Conservation (phyloP, 2,888 invertebrate species). For the Conistra vaccinii region DNA sequence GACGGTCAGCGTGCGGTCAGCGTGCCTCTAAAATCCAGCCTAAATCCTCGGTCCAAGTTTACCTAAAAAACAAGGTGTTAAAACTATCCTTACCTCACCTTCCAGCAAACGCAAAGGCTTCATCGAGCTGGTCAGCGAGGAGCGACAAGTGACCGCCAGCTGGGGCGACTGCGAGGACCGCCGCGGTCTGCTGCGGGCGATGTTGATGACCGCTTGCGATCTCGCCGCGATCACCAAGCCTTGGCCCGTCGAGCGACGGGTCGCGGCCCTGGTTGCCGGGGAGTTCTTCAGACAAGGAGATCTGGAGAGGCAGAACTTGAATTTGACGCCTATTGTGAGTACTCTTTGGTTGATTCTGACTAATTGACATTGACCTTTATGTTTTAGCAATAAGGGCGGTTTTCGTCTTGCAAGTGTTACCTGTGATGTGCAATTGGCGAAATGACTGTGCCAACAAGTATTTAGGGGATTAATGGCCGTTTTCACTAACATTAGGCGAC, state of each 20-base stretch:
- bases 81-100: constrained; percentile 5
- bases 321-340: constrained; percentile 97
- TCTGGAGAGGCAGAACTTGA: constrained; percentile 96
- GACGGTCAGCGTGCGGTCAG: too few species aligned
- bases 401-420: not conserved
- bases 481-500: not conserved
- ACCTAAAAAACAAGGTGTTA: not conserved
- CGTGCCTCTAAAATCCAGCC: too few species aligned
- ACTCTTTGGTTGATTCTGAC: not conserved
- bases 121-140: constrained; percentile 92
- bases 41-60: not conserved
- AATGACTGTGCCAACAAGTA: not conserved
- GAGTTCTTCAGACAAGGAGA: constrained; percentile 99
- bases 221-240: constrained; percentile 98
- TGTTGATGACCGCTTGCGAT: constrained; percentile 99
- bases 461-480: too few species aligned
- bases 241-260: constrained; percentile 97
- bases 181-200: constrained; percentile 95
- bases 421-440: not conserved
- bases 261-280: constrained; percentile 97
- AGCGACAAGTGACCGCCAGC: constrained; percentile 81
- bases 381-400: not conserved
- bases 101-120: constrained; percentile 96
- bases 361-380: not conserved
- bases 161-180: constrained; percentile 94